Conservation (phyloP, 2,113 vertebrate species). For the Hiodon alosoides region DNA sequence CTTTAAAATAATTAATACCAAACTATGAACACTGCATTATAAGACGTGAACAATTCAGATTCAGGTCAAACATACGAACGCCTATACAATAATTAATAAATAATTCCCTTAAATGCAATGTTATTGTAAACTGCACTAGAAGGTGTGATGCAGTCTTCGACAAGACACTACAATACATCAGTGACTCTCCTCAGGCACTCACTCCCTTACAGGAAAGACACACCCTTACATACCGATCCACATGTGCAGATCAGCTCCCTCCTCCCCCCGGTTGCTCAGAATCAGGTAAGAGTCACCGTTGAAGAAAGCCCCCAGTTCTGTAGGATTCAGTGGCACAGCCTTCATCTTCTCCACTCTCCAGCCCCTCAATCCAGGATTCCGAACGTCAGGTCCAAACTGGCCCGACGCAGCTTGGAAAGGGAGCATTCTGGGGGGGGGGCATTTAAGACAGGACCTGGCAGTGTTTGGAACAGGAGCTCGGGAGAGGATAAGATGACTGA, state of each 20-base stretch:
- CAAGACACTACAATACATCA: too few species aligned
- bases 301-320: constrained; percentile 70
- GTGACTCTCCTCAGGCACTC: too few species aligned
- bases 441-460: not conserved
- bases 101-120: too few species aligned
- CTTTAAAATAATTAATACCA: too few species aligned
- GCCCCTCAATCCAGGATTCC: constrained; percentile 57
- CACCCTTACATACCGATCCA: constrained; percentile 72
- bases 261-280: constrained; percentile 62
- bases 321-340: constrained; percentile 55
- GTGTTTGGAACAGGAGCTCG: not conserved
- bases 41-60: too few species aligned
- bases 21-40: too few species aligned
- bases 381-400: constrained; percentile 57
- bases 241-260: constrained; percentile 74
- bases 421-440: constrained; percentile 53
- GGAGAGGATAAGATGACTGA: not conserved
- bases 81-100: too few species aligned
- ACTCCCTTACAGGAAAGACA: not conserved
- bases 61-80: too few species aligned
- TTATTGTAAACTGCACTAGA: too few species aligned
- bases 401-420: constrained; percentile 47
- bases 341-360: constrained; percentile 85
- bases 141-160: too few species aligned
- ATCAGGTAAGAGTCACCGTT: constrained; percentile 82